Base-by-base conservation (phyloP, 2,888 invertebrate genomes). In the Eilema depressum region DNA sequence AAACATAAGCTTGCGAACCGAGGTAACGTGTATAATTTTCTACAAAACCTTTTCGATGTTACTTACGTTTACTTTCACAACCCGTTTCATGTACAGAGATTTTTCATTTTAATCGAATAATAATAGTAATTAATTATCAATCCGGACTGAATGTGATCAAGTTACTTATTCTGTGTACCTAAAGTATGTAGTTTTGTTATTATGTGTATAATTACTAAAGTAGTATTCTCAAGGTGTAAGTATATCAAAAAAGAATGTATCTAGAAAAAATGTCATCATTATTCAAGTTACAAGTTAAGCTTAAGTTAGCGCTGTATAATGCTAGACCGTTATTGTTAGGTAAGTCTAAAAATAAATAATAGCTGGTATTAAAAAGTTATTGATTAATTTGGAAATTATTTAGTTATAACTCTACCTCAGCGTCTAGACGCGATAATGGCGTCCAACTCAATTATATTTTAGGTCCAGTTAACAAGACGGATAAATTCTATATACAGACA, bases 1-100 rank as follows among this genome's bases (percentile, higher is more conserved):
- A 81, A 86, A 86, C 76, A 76, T 80, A 82, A 83, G 83, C 82
- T 76, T 68, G 41, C 62, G 67, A 62, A 64, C 71, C 11, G 57
- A 63, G 61, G 65, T 53, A 69, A 66, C 68, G 68, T 63, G 70
- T 76, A 64, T 28, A 53, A 64, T 71, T 68, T 70, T 72, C 70
- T 74, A 66, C 66, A 63, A 66, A 71, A 26, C 11, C 26, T 62
- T 70, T 71, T 68, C 68, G 63, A 66, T 68, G 68, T 73, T 63
- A 47, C 60, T 73, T 63, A 47, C 60, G 63, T 62, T 63, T 68
- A 71, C 37, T 67, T 74, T 74, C 61, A 57, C 66, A 47, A 66
- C 61, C 59, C 33, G 63, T 71, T 71, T 66, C 60, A 62, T 65
- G 30, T 41, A 66, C 33, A 70, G 60, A 47, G 17, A 47, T 47